Base-by-base conservation (phyloP, 2,888 invertebrate genomes). In the Lasioglossum villosulum region DNA sequence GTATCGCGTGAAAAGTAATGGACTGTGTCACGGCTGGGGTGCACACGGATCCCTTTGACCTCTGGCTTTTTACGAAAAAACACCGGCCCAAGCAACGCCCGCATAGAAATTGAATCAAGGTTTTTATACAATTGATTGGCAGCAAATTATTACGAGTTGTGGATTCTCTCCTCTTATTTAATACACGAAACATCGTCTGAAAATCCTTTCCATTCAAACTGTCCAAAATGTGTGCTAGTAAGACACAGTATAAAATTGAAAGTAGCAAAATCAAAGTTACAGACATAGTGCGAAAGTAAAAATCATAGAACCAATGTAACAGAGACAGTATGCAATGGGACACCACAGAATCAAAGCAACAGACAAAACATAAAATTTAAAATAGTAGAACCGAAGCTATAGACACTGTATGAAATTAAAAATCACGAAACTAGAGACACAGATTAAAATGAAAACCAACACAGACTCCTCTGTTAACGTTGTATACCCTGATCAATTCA, bases 1-100 rank as follows among this genome's bases (percentile, higher is more conserved):
- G 8, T 39, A 68, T 39, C 76, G 63, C 34, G 42, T 30, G 48
- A 68, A n/a, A 56, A 10, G 16, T 34, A 42, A 85, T 34, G 23
- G 72, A 27, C 30, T 59, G 23, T 16, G 16, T 5, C 34, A 10
- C 16, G 16, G n/a, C 30, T 14, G 2, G 39, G 39, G 39, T 14
- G 5, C n/a, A 39, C 34, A 10, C 37, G 68, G 68, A 4, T 37
- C 70, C 5, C 73, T 73, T 52, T 73, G 48, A 52, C 23, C 39
- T 14, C 39, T 37, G n/a, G n/a, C 23, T 70, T 70, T 70, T 70
- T 39, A 14, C 23, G 4, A n/a, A 12, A 39, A 70, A n/a, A 39
- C n/a, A 70, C 4, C 23, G 70, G n/a, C 14, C 2, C 1, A 4
- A 23, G 5, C n/a, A 4, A 39, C 39, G 39, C 23, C 19, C 14